phyloP scores from a whole-genome alignment of 30 jellyfish, hydroid and myxozoan genomes.

The Pseudorhiza aurosa region DNA sequence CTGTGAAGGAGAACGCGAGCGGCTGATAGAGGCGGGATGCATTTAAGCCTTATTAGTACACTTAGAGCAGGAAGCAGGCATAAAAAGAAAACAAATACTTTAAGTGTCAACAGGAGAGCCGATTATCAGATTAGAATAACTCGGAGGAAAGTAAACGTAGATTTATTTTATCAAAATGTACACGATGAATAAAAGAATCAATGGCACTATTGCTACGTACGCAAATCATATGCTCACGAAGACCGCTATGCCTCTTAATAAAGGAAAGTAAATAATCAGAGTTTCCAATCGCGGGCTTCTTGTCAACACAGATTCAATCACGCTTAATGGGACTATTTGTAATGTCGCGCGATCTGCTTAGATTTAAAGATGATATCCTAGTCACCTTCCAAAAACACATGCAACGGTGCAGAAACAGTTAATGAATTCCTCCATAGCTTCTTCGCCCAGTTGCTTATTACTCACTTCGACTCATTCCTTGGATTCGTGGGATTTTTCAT shows the following conservation, averaged over 20 bases:
- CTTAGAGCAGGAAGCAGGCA: slow-evolving; percentile 61
- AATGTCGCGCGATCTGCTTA: neutral
- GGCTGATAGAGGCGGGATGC: slow-evolving; percentile 52
- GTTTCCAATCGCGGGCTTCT: slow-evolving; percentile 1
- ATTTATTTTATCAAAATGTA: slow-evolving; percentile 27
- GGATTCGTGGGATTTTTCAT: neutral
- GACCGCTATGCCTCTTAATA: slow-evolving; percentile 5
- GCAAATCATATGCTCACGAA: slow-evolving; percentile 41
- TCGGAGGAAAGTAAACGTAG: slow-evolving; percentile 70
- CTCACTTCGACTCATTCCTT: neutral
- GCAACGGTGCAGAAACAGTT: too few species aligned
- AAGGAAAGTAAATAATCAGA: neutral
- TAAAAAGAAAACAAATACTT: slow-evolving; percentile 39
- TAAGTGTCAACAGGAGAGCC: slow-evolving; percentile 62
- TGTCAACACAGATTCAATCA: slow-evolving; percentile 6
- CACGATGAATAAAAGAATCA: slow-evolving; percentile 25
- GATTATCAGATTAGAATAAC: slow-evolving; percentile 71
- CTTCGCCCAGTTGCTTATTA: neutral
- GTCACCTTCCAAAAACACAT: slow-evolving; percentile 1
- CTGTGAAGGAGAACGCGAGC: too few species aligned
- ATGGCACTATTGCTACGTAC: slow-evolving; percentile 16
- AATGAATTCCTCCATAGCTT: neutral
- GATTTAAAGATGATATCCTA: slow-evolving; percentile 5
- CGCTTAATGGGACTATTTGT: neutral
- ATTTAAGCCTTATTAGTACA: slow-evolving; percentile 48